These are phyloP conservation scores for Thumatha senex DNA, from an alignment of 2,888 invertebrate genomes.

Conservation along the genomic window DNA sequence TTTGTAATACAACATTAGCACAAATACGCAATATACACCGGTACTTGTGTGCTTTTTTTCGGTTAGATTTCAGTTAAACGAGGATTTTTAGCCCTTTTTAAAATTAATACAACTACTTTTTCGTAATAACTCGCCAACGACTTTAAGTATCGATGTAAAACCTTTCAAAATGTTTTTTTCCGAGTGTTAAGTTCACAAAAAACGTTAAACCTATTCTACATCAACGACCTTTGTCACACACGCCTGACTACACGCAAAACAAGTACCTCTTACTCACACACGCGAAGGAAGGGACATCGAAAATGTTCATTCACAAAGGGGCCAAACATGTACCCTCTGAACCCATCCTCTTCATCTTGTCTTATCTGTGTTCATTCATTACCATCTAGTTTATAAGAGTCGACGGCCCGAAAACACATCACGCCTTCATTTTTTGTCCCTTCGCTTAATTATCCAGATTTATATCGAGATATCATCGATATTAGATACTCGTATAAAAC, in stretches of 20 bases:
- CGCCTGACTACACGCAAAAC: constrained; percentile 48
- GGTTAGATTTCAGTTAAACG: no score
- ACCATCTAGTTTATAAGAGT: constrained; percentile 80
- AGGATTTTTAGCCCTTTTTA: no score
- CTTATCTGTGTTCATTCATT: constrained; percentile 82
- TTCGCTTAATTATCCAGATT: constrained; percentile 81
- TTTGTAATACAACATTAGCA: no score
- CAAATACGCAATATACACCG: no score
- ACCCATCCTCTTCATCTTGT: constrained; percentile 69
- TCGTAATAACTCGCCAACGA: constrained; percentile 1
- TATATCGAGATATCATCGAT: constrained; percentile 77
- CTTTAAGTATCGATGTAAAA: constrained; percentile 18
- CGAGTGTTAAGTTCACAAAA: constrained; percentile 32
- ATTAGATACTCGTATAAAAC: constrained; percentile 52
- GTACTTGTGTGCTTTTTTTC: no score
- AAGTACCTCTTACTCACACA: constrained; percentile 47
- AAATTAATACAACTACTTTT: no score
- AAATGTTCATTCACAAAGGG: constrained; percentile 71
- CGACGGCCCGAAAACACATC: constrained; percentile 80
- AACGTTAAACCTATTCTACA: constrained; percentile 36
- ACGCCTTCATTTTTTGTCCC: constrained; percentile 81
- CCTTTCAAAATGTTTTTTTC: constrained; percentile 31
- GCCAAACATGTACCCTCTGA: constrained; percentile 64
- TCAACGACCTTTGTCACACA: constrained; percentile 49
- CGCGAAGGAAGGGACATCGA: constrained; percentile 35